Base-by-base conservation (phyloP, 1,140 invertebrate species). In the Zaprionus ornatus region DNA sequence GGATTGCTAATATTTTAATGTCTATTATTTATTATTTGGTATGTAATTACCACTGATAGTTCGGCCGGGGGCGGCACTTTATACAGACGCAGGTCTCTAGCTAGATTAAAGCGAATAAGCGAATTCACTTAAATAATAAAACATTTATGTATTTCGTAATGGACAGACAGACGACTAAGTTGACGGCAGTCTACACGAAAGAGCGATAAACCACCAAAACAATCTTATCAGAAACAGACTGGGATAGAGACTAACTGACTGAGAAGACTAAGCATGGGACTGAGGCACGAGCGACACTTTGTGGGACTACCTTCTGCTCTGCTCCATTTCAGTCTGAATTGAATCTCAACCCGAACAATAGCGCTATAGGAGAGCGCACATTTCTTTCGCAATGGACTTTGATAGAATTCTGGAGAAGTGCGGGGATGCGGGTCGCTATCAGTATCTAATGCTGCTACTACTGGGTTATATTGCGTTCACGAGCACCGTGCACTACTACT, bases 361-460 rank as follows among this genome's bases (percentile, higher is more conserved):
- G 48, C 12, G 40, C 40, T 9, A 9, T 45, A 45, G 40, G 37
- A 52, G 40, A 70, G 29, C 60, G 66, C 50, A 50, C 21, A 48
- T 55, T 27, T 19, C 21, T 48, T 56, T 42, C 7, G 12, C 19
- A 56, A 90, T 93, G 76, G 93, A 95, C 74, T 94, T 95, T 59
- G 94, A 95, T 82, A 93, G 92, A 56, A 93, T 95, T 78, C 82
- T 95, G 35, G 82, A 90, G n/a, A 93, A 94, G 68, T 94, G 94
- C 60, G 95, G 95, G 4, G 94, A 94, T 78, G 95, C 95, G 80
- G 94, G 94, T 37, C 84, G 86, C 37, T 95, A 94, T 91, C 95
- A 95, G 86, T 93, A 93, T 63, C 82, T 94, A 3, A 90, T 95
- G 32, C 93, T 95, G 79, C 77, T 93, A 32, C 76, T 95, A 15